These are phyloP conservation scores for Telmatochromis bifrenatus DNA, from an alignment of 2,113 vertebrate genomes.

Conservation along the genomic window DNA sequence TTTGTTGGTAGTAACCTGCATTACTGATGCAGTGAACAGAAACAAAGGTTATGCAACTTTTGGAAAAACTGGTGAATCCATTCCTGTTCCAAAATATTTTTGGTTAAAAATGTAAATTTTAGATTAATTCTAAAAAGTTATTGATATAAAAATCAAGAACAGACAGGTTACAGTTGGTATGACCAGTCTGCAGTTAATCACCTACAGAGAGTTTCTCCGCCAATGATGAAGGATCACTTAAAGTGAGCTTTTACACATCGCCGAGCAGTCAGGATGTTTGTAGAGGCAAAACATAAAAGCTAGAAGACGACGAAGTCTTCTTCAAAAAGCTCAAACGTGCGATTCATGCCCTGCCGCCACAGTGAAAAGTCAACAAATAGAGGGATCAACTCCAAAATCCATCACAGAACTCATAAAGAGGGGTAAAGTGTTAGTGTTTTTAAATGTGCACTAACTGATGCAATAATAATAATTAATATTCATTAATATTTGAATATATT, in stretches of 20 bases:
- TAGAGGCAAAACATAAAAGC: background rate
- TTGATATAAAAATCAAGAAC: background rate
- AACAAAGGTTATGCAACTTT: background rate
- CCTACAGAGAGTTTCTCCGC: background rate
- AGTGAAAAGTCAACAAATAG: background rate
- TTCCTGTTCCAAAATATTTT: background rate
- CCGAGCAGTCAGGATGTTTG: background rate
- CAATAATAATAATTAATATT: background rate
- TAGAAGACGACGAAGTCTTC: background rate
- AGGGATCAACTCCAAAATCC: background rate
- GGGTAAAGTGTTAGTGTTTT: background rate
- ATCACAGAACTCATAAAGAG: background rate
- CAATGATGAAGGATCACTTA: background rate
- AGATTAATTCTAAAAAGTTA: background rate
- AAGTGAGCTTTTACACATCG: background rate
- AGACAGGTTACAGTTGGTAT: background rate
- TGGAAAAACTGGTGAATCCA: background rate
- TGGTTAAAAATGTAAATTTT: background rate
- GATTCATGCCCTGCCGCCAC: rapidly evolving
- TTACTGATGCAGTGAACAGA: background rate
- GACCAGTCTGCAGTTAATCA: background rate
- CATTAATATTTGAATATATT: background rate
- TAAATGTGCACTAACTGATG: background rate
- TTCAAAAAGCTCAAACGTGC: background rate
- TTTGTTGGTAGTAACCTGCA: background rate